Percentiles rank a stretch among this genome's conserved stretches.
Evolutionary conservation across 2,113 vertebrate species (phyloP).

Genomic region (Rhipidura dahli): DNA sequence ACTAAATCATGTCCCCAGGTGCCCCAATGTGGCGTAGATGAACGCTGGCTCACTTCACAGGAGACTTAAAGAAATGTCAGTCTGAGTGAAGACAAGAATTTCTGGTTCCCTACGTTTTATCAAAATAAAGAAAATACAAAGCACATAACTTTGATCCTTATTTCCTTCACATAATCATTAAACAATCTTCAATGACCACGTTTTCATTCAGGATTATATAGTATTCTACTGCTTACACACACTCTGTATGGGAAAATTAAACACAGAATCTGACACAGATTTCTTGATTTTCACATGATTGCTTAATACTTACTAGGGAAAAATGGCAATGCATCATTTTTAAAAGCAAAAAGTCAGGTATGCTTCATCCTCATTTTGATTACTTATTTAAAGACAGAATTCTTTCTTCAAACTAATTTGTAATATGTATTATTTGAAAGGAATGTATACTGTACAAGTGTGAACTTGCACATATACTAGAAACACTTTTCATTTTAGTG

Average conservation of each 20-base stretch:
- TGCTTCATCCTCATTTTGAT: background rate
- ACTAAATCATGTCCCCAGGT: background rate
- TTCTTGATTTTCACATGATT: background rate
- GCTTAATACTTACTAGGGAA: background rate
- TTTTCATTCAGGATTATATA: background rate
- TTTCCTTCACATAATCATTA: background rate
- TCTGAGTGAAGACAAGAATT: background rate
- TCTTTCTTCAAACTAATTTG: background rate
- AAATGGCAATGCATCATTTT: background rate
- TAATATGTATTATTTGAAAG: background rate
- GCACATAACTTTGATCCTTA: background rate
- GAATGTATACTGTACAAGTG: background rate
- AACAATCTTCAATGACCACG: background rate
- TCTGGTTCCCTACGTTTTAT: background rate
- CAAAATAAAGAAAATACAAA: background rate
- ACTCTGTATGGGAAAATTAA: background rate
- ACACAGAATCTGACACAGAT: background rate
- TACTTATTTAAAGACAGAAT: background rate
- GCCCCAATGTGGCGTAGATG: accelerated
- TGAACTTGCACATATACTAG: background rate
- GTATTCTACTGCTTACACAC: background rate
- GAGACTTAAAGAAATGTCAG: background rate
- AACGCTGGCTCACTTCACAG: accelerated
- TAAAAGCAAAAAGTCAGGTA: background rate
- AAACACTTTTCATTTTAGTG: background rate